Base-by-base conservation (phyloP, 2,888 invertebrate genomes). In the Meliscaeva auricollis region DNA sequence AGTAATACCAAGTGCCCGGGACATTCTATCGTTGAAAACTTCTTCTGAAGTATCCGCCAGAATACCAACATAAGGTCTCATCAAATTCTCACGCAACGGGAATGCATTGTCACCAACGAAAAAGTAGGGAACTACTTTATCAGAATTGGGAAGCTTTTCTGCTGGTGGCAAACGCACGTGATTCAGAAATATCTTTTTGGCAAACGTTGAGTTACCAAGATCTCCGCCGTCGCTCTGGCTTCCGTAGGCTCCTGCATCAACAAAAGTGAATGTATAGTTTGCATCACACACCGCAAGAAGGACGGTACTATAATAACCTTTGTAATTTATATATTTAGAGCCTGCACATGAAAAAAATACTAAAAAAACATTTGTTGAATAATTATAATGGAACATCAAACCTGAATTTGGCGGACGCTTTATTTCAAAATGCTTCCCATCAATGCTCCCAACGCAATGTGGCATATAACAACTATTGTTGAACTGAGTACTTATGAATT, bases 251-350 rank as follows among this genome's bases (percentile, higher is more conserved):
- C 72, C 46, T n/a, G 60, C 72, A 26, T 72, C 72, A 9, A 72
- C 58, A 3, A 26, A n/a, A 2, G 72, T 72, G 15, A 72, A 58
- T 9, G 35, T 62, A 41, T 62, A 77, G 22, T 62, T 46, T 32
- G 70, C 77, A 77, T 77, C 69, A 41, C 79, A 73, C 22, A 66
- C 20, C 26, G 38, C 73, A 11, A 79, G 58, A 30, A 73, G 26
- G 6, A 75, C 69, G 22, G 41, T 62, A 32, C 69, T 74, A 30
- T 22, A 64, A 15, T 32, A 15, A 9, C 38, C 58, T 73, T 74
- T 74, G 41, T 68, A 74, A 35, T 79, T 79, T 30, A 60, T 48
- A 35, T 30, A 60, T 13, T 41, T 13, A 7, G 72, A 64, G 35
- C 70, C 79, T 9, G 17, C 4, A 26, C 4, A 2, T 3, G 26